Base-by-base conservation (phyloP, 2,888 invertebrate species). In the Stenurella melanura region DNA sequence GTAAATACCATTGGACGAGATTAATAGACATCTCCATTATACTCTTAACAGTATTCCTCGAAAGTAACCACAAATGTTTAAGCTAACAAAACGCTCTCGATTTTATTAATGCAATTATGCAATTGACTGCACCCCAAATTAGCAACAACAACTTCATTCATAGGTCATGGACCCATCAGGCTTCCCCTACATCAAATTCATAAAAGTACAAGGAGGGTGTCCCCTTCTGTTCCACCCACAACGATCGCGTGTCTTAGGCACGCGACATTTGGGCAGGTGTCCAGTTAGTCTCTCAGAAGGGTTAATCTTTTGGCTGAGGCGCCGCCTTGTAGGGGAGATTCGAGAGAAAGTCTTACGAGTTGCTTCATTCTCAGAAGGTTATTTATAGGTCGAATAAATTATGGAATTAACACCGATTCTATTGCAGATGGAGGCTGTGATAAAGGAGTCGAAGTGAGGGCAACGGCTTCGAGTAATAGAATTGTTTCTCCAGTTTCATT, bases 241-340 rank as follows among this genome's bases (percentile, higher is more conserved):
- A 60, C 60, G 60, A 60, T 78, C 80, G 78, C 80, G 78, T 76
- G 78, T 74, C 73, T 60, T 18, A 78, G n/a, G 78, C 78, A 78
- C 78, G 78, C 80, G 80, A 76, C 80, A n/a, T 38, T 12, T 54
- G 67, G 30, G 77, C 76, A 77, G 78, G 80, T 80, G 78, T 78
- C 78, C 77, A 68, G 68, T 38, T 73, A 75, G 76, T 30, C 61
- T 60, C 50, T 71, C 60, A 70, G 76, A 80, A 78, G 80, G 78
- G 80, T 75, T 80, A 80, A 79, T 73, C 78, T 78, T 74, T 70
- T n/a, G 68, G 56, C 9, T 18, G 10, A 21, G 12, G 68, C 42
- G 58, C 42, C 60, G 7, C n/a, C 19, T 38, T 12, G 19, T 64
- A 42, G 64, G 64, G 64, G 64, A 64, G 64, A 64, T 42, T 19